Evolutionary conservation across 2,888 invertebrate genomes (phyloP).

Genomic region (Cistogaster globosa): DNA sequence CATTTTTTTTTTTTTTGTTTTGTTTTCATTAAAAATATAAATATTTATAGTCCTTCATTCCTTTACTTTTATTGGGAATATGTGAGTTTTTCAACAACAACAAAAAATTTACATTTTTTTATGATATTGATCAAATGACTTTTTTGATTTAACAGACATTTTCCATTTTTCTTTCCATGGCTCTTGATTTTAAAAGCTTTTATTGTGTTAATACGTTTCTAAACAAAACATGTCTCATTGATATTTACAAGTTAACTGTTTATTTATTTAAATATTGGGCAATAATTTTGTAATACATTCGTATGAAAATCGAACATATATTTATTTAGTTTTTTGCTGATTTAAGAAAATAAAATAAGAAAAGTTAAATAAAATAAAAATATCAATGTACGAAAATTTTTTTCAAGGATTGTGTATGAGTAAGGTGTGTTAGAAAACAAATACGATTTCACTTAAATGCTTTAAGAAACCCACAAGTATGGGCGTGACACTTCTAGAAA

Average conservation of each 20-base stretch:
- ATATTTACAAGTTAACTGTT: slow-evolving; percentile 55
- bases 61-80: neutral
- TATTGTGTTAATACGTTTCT: neutral
- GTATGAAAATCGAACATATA: neutral
- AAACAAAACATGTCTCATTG: slow-evolving; percentile 34
- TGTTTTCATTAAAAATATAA: neutral
- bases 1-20: neutral
- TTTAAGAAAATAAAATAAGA: neutral
- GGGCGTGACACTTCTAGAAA: too few relatives aligned
- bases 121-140: slow-evolving; percentile 54
- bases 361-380: neutral
- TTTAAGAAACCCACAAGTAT: too few relatives aligned
- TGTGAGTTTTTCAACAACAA: slow-evolving; percentile 8
- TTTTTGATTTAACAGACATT: slow-evolving; percentile 53
- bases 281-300: slow-evolving; percentile 18
- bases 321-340: slow-evolving; percentile 15
- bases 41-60: slow-evolving; percentile 7
- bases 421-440: too few relatives aligned
- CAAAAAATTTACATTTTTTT: slow-evolving; percentile 59
- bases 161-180: slow-evolving; percentile 1
- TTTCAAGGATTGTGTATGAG: too few relatives aligned
- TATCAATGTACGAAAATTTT: neutral
- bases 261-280: slow-evolving; percentile 63
- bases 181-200: slow-evolving; percentile 18
- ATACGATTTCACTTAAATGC: too few relatives aligned